A percentile compares a stretch with the other conserved stretches of the same genome.
These are phyloP conservation scores for Megatriorchis doriae DNA, from an alignment of 2,113 vertebrate species.

Conservation along the genomic window DNA sequence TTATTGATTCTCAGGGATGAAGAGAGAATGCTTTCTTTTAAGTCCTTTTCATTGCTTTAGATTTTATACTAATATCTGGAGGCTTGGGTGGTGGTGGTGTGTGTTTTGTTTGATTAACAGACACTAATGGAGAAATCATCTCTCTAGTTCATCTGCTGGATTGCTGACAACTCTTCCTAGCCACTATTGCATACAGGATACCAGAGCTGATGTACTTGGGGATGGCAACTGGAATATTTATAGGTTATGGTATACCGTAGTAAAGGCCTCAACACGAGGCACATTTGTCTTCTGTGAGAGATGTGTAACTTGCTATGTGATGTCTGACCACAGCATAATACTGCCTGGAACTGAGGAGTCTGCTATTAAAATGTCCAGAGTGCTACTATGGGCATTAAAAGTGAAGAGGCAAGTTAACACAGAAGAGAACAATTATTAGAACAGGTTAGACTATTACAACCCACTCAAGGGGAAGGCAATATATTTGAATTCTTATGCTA, in stretches of 20 bases:
- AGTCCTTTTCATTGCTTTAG: neutral
- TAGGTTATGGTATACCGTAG: accelerated
- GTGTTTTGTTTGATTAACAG: neutral
- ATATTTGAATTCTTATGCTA: neutral
- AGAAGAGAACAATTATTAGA: neutral
- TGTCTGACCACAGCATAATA: neutral
- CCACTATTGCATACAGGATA: neutral
- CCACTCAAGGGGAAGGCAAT: neutral
- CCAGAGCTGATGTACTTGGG: neutral
- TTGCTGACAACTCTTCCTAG: neutral
- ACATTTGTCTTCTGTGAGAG: neutral
- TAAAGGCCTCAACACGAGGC: accelerated
- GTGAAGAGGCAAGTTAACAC: neutral
- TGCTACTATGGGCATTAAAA: neutral
- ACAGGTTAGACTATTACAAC: neutral
- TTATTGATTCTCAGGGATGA: neutral
- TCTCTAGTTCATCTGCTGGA: neutral
- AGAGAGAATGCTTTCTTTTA: neutral
- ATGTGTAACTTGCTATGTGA: accelerated
- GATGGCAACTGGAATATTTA: neutral
- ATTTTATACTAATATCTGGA: neutral
- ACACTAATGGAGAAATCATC: neutral
- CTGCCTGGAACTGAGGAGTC: neutral
- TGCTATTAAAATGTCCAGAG: neutral
- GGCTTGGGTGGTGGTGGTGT: neutral